phyloP scores from a whole-genome alignment of 2,888 invertebrate genomes.

The Platycheirus rosarum region DNA sequence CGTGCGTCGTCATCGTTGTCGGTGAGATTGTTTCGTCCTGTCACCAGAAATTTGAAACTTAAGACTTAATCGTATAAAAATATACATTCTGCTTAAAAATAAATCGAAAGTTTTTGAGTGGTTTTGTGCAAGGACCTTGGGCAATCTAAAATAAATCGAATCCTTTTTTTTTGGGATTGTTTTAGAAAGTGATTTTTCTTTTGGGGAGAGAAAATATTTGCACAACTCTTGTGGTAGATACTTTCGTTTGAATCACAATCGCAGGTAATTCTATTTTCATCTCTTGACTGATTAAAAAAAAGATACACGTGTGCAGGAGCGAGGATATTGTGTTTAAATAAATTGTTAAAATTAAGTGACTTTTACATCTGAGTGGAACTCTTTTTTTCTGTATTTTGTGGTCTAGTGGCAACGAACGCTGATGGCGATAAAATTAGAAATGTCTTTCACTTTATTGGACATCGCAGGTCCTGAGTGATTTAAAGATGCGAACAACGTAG shows the following conservation, averaged over 20 bases:
- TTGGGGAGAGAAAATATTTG: conserved; percentile 11
- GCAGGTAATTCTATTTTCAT: conserved; percentile 56
- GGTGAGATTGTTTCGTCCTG: conserved; percentile 26
- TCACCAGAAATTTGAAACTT: neutral
- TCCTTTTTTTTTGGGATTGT: neutral
- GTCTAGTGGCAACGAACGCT: neutral
- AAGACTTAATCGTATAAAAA: neutral
- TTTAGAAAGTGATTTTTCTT: conserved; percentile 3
- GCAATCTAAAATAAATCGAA: conserved; percentile 29
- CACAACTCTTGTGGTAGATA: neutral
- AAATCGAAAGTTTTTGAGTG: conserved; percentile 29
- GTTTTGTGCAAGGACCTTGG: conserved; percentile 53
- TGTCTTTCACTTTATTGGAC: conserved; percentile 12
- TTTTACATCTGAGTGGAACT: neutral
- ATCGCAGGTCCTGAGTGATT: conserved; percentile 41
- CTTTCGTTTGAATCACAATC: conserved; percentile 4
- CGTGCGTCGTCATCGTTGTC: neutral
- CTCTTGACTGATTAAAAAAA: neutral
- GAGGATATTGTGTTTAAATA: conserved; percentile 43
- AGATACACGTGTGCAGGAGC: neutral
- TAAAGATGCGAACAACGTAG: conserved; percentile 57
- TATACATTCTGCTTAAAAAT: neutral
- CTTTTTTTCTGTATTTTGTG: conserved; percentile 7
- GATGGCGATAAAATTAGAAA: conserved; percentile 33
- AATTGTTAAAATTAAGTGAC: conserved; percentile 42